Evolutionary conservation across 2,888 invertebrate species (phyloP), one percentile per base, ranked within the genome.

Genomic region (Dicranocentrus wangi): DNA sequence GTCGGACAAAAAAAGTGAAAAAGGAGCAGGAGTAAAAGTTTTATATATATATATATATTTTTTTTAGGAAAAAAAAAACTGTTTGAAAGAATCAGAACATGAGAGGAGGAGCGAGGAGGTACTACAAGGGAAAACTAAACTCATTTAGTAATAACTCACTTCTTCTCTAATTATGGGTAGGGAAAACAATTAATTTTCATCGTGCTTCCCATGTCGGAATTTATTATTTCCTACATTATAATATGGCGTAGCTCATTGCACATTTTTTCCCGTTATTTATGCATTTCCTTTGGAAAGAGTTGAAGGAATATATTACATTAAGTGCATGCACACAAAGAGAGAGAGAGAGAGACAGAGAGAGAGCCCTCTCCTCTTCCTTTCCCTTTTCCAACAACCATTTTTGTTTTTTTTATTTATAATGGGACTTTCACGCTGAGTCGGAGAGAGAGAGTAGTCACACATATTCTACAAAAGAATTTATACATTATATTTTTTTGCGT

Each of bases 171-270:
- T 79, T 66, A 66, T 71, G 60, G 47, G n/a, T 32, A 42, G 51
- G 42, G 72, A 66, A 79, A 66, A 70, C 72, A 72, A 79, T 79
- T 79, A 79, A 79, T 79, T 79, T 71, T 79, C 72, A 66, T 72
- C 66, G 71, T 66, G 32, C 66, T 72, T 72, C 65, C 58, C 66
- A 72, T 71, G 65, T 78, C 78, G 53, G 63, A 71, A 78, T 72
- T 79, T 79, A 79, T 79, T 79, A 66, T 72, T 65, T 72, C 79
- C 66, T 55, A 58, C 71, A 28, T 66, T 25, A 55, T 71, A 79
- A 72, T 65, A 71, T 42, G 42, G 25, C 58, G 27, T 32, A 32
- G 10, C 61, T 32, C 27, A 27, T 13, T 42, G 47, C 28, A 69
- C 69, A 69, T 69, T 55, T 23, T 55, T 27, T 60, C n/a, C 61